Base-by-base conservation (phyloP, 2,888 invertebrate genomes). In the Panopea generosa region DNA sequence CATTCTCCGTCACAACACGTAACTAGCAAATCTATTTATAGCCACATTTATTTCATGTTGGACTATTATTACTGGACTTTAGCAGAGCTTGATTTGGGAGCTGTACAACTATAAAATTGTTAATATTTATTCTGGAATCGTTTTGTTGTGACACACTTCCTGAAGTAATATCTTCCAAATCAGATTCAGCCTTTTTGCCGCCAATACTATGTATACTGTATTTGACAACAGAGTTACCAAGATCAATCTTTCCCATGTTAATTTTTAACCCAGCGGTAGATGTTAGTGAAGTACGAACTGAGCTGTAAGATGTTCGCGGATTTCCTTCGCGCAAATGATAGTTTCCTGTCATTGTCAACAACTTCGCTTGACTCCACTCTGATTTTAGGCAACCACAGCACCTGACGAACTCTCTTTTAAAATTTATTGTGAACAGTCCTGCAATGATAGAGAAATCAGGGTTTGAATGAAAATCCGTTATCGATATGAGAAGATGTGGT, bases 391-490 rank as follows among this genome's bases (percentile, higher is more conserved):
- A 89, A 63, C 86, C 87, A 73, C 88, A 89, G 67, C 90, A 90
- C 40, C 89, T 83, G 33, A 84, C 70, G 29, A 90, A 85, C 69
- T 90, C 89, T 74, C 89, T 73, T 75, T 88, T 89, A 81, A 90
- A 89, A 76, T 89, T 90, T 57, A 89, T 89, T 47, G 89, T 88
- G 70, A 89, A 90, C 82, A 89, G 84, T 47, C 90, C 90, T 90
- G 88, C 43, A 88, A 86, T 14, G 49, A 70, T 57, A 69, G 27
- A 47, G 27, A 53, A 60, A 52, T 9, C 7, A 49, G 14, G n/a
- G n/a, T n/a, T n/a, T n/a, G n/a, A n/a, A n/a, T n/a, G n/a, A n/a
- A n/a, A n/a, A n/a, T n/a, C n/a, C n/a, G n/a, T n/a, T n/a, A n/a
- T n/a, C n/a, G n/a, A n/a, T n/a, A n/a, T n/a, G n/a, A n/a, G n/a